Evolutionary conservation across 2,888 invertebrate species (phyloP), one percentile per base, ranked within the genome.

Genomic region (Oxytorus armatus): DNA sequence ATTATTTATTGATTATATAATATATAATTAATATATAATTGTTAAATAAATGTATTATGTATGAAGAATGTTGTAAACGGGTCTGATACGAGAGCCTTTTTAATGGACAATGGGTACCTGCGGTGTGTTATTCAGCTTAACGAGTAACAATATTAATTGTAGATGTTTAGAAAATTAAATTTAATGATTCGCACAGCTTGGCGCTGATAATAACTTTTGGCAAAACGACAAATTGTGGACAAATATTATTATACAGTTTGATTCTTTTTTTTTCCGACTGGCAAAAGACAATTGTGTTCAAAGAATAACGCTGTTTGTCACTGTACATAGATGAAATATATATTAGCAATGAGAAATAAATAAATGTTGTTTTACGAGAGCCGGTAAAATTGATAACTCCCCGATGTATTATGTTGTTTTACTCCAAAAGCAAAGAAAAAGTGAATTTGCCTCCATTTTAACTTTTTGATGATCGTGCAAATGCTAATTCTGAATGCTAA

Each of bases 291-390:
- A 53, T 72, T 75, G 36, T 70, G 51, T 66, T 66, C 47, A 7
- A 47, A 42, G 57, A 57, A 57, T 82, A 72, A 57, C 82, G 73
- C 68, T 72, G 76, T 86, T 82, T 82, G 82, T 87, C 84, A 84
- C 68, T 88, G 87, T 87, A 87, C 63, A 88, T 87, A 86, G 86
- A 82, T 72, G 63, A 81, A 82, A 65, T 23, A 75, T 79, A 70
- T 69, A 65, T 78, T 86, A 88, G 86, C 47, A 16, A 72, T 42
- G 76, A 80, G 25, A 74, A 79, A 73, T 88, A 88, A 88, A 88
- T 88, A 88, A 88, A 88, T 88, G 86, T 88, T 86, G 83, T 82
- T 65, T 74, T 86, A 86, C 79, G 61, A 83, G 82, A 84, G 8
- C 55, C n/a, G 33, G 14, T 23, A 2, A 55, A 69, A 69, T 55